Conservation (phyloP, 2,113 vertebrate genomes). For the Gracilinanus agilis region DNA sequence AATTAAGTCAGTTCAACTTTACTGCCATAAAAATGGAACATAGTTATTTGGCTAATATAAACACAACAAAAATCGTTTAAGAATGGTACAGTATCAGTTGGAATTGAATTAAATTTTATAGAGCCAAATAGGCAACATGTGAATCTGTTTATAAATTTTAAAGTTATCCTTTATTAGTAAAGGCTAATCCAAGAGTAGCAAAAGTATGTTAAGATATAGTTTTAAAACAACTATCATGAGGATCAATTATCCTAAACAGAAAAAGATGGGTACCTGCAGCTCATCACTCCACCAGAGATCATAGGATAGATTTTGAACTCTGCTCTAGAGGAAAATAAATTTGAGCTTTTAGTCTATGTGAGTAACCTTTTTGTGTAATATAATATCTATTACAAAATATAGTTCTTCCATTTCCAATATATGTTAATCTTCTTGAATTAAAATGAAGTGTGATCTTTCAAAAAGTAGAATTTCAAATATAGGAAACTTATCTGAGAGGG, state of each 20-base stretch:
- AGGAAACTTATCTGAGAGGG: background rate
- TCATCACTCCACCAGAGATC: background rate
- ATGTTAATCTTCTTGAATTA: background rate
- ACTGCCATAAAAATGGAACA: background rate
- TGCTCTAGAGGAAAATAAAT: background rate
- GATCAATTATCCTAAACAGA: background rate
- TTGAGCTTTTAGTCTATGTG: background rate
- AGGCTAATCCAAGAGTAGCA: background rate
- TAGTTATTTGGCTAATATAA: background rate
- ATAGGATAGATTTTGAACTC: background rate
- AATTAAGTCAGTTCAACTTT: background rate
- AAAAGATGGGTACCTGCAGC: background rate
- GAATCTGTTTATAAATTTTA: background rate
- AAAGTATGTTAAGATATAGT: background rate
- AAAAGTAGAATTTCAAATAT: background rate
- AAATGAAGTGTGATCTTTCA: background rate
- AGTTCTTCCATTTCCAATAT: background rate
- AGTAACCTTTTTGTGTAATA: background rate
- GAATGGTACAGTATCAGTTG: background rate
- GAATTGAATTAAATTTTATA: background rate
- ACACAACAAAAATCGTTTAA: background rate
- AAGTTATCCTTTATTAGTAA: background rate
- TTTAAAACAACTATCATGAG: background rate
- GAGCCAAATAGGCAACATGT: background rate
- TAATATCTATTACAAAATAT: background rate